These are phyloP conservation scores for Chionodraco myersi DNA, from an alignment of 2,113 vertebrate species.

Conservation along the genomic window DNA sequence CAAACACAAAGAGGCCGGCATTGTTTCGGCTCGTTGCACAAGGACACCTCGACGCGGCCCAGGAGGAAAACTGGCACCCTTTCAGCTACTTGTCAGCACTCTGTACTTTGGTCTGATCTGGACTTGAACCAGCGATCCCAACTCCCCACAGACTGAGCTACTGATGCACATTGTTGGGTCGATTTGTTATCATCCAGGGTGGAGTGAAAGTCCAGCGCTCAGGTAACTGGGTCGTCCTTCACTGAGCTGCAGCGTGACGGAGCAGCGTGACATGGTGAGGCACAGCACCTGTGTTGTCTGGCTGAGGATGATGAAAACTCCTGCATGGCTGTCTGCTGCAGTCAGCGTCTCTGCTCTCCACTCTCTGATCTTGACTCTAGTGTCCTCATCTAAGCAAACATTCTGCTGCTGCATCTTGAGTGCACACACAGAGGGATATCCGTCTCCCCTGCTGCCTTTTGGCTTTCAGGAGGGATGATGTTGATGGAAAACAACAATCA, in stretches of 20 bases:
- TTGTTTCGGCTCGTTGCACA: no score
- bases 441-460: neutral
- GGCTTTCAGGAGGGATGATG: neutral
- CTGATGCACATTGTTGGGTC: no score
- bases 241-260: neutral
- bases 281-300: neutral
- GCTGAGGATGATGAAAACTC: slow-evolving; percentile 1
- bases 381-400: neutral
- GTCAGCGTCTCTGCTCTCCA: slow-evolving; percentile 3
- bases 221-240: neutral
- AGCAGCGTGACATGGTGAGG: neutral
- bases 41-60: no score
- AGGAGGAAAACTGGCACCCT: no score
- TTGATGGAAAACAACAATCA: neutral
- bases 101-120: no score
- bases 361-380: no score
- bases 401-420: neutral
- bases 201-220: neutral
- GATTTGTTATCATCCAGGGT: neutral
- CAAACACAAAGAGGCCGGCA: no score
- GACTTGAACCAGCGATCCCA: no score
- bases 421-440: neutral
- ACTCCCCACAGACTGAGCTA: no score
- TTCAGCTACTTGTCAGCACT: no score
- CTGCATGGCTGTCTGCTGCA: neutral